phyloP scores from a whole-genome alignment of 2,113 vertebrate genomes.

The Buteo buteo region DNA sequence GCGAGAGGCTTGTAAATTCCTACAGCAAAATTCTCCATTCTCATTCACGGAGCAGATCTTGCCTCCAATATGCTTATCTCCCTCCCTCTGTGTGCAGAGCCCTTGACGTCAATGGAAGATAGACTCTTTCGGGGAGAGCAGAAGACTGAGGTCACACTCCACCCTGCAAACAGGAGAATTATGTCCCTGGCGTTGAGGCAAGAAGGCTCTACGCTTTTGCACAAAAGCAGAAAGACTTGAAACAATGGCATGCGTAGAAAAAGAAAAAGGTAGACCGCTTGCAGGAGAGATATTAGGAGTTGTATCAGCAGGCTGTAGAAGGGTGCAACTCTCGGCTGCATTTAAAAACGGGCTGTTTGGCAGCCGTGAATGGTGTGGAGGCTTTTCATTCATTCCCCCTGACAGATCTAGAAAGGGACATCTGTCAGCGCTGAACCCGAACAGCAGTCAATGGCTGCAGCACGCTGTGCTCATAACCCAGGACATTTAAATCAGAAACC shows the following conservation, averaged over 20 bases:
- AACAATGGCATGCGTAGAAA: not conserved
- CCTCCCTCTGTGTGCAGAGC: constrained; percentile 50
- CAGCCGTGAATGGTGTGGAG: not conserved
- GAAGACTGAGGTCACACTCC: constrained; percentile 41
- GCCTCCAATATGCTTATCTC: constrained; percentile 55
- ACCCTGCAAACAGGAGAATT: constrained; percentile 9
- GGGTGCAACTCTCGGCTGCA: not conserved
- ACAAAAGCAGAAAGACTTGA: not conserved
- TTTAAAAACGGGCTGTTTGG: not conserved
- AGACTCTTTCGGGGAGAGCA: constrained; percentile 47
- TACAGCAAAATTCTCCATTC: constrained; percentile 54
- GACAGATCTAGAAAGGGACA: constrained; percentile 10
- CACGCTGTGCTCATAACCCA: not conserved
- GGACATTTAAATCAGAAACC: not conserved
- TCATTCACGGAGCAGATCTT: constrained; percentile 43
- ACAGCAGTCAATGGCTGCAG: not conserved
- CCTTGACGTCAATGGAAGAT: constrained; percentile 69
- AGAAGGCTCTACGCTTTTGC: not conserved
- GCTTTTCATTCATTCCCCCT: constrained; percentile 31
- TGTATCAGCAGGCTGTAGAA: constrained; percentile 2
- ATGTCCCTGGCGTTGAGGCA: not conserved
- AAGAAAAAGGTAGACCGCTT: not conserved
- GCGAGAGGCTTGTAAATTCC: constrained; percentile 54
- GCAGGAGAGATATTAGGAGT: not conserved
- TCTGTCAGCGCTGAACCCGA: constrained; percentile 27